Evolutionary conservation across 2,888 invertebrate genomes (phyloP), one percentile per base, ranked within the genome.

Genomic region (Lochmaea capreae): DNA sequence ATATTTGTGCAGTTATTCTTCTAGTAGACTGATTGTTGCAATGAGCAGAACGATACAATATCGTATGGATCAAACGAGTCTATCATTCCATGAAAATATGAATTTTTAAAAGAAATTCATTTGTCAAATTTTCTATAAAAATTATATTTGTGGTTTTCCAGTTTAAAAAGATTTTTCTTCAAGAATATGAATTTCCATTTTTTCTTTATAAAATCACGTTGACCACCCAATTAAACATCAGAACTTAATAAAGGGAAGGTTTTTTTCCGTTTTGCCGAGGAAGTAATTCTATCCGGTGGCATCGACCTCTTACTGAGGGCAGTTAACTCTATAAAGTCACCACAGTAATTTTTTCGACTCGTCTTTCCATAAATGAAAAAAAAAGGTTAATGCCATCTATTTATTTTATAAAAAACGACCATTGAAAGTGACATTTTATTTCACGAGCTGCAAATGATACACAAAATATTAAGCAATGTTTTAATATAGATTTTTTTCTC

Each of bases 281-380:
- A 49, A 49, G 49, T 49, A 49, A 49, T 49, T 49, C n/a, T 49
- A 49, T 49, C 49, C n/a, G n/a, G n/a, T n/a, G 49, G 8, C 49
- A 49, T 49, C 49, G 49, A 49, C 49, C 49, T 49, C 49, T n/a
- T 2, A 49, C 49, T 49, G n/a, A 49, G 14, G 49, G 2, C 49
- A 49, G 8, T 49, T 49, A 49, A 49, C 49, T 49, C 49, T n/a
- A 14, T 14, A 49, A 8, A 49, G 49, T n/a, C 49, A 5, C n/a
- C n/a, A 49, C 14, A 5, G n/a, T 6, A 49, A 49, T 49, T 49
- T 49, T 49, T 49, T 33, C 49, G 14, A n/a, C 12, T 49, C 14
- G 12, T 3, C n/a, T n/a, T n/a, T n/a, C 49, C 5, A 14, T 46
- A 14, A 49, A 6, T 49, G 49, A n/a, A 49, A 14, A n/a, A 46